A percentile compares a stretch with the other conserved stretches of the same genome.
Evolutionary conservation across 2,113 vertebrate species (phyloP).

Genomic region (Peromyscus leucopus): DNA sequence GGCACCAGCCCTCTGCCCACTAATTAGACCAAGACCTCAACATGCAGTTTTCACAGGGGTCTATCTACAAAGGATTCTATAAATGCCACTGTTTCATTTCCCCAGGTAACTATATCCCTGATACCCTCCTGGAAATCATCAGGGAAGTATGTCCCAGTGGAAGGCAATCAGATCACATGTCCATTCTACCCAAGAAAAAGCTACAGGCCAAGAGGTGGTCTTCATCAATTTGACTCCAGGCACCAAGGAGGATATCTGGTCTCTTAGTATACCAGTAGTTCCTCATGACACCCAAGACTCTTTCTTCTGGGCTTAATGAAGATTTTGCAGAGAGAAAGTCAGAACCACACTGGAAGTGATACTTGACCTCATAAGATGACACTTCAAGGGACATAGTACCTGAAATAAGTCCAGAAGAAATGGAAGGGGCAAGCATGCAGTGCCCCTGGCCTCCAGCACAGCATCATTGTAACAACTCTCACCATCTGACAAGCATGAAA

Average conservation of each 20-base stretch:
- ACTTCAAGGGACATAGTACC: background rate
- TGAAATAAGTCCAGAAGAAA: background rate
- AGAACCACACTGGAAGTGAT: background rate
- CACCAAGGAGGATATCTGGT: background rate
- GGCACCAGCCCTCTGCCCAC: background rate
- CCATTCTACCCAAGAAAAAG: background rate
- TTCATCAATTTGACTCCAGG: background rate
- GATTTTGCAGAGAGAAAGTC: background rate
- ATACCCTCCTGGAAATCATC: conserved; percentile 95
- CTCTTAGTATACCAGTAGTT: background rate
- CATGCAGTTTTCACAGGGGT: conserved; percentile 91
- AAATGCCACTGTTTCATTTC: conserved; percentile 97
- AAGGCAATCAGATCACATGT: background rate
- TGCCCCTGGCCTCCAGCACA: background rate
- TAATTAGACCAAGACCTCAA: background rate
- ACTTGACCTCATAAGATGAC: background rate
- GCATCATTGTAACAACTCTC: background rate
- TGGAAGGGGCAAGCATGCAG: background rate
- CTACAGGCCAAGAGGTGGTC: no score
- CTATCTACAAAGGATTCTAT: conserved; percentile 91
- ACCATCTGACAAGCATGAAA: background rate
- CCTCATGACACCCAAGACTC: background rate
- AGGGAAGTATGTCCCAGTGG: background rate
- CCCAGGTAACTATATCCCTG: conserved; percentile 90
- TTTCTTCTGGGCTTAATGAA: no score